Conservation (phyloP, 2,888 invertebrate species). For the Dasypolia templi region DNA sequence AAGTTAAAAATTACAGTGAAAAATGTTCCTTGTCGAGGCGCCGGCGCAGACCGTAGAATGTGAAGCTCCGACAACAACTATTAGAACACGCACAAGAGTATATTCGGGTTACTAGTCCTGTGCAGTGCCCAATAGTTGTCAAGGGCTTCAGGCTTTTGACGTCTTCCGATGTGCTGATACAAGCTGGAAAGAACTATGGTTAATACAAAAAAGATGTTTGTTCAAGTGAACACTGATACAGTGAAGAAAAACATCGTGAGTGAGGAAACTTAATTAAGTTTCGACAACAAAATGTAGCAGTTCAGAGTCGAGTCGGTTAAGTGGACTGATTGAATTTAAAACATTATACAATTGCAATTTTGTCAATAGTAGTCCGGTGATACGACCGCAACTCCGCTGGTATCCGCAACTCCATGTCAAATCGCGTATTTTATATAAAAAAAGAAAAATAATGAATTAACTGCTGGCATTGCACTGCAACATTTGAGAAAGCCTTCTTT, state of each 20-base stretch:
- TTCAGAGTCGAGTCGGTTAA: background rate
- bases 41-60: conserved; percentile 76
- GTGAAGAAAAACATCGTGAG: background rate
- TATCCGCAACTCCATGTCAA: too few relatives aligned
- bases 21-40: conserved; percentile 28
- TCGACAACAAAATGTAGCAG: background rate
- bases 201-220: background rate
- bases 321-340: background rate
- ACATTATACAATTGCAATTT: background rate
- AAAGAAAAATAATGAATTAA: background rate
- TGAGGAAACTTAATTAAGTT: background rate
- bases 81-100: conserved; percentile 99
- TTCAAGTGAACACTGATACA: background rate
- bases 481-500: too few relatives aligned
- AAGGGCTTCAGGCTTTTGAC: conserved; percentile 91
- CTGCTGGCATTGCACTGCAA: background rate
- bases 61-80: conserved; percentile 97
- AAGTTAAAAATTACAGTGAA: conserved; percentile 31
- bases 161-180: conserved; percentile 41
- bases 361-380: too few relatives aligned
- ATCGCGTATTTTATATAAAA: too few relatives aligned
- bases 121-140: conserved; percentile 99
- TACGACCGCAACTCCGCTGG: too few relatives aligned
- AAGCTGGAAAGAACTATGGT: conserved; percentile 49
- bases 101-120: conserved; percentile 95